These are phyloP conservation scores for Chrysomela aeneicollis DNA, from an alignment of 2,888 invertebrate species.

Conservation along the genomic window DNA sequence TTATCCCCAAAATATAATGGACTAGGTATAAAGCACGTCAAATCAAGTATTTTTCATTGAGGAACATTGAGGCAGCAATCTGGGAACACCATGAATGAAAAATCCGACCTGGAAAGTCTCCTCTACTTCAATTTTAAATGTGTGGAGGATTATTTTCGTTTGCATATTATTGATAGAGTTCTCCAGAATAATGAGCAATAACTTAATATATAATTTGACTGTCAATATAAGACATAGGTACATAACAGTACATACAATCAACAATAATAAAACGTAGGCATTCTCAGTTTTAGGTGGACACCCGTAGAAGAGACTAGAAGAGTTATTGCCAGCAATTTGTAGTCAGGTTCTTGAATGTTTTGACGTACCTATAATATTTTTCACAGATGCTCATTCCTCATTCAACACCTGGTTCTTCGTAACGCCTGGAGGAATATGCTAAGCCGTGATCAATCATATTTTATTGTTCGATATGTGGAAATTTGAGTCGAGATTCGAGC, in stretches of 20 bases:
- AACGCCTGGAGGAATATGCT: slow-evolving; percentile 4
- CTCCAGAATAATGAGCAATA: no score
- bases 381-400: not conserved
- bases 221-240: slow-evolving; percentile 13
- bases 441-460: slow-evolving; percentile 15
- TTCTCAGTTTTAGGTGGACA: slow-evolving; percentile 8
- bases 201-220: slow-evolving; percentile 7
- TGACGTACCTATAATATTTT: slow-evolving; percentile 18
- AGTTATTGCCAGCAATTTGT: slow-evolving; percentile 23
- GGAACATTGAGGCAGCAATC: no score
- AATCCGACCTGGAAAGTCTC: no score
- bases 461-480: not conserved
- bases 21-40: no score
- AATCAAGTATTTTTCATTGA: no score
- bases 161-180: no score
- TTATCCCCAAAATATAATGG: no score
- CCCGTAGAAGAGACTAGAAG: slow-evolving; percentile 22
- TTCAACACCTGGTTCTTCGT: slow-evolving; percentile 22
- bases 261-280: slow-evolving; percentile 16
- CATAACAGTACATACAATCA: not conserved
- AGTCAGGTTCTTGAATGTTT: slow-evolving; percentile 15
- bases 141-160: no score
- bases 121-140: no score
- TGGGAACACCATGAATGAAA: no score
- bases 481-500: not conserved